phyloP scores from a whole-genome alignment of 2,113 vertebrate species.

The Antechinus flavipes region DNA sequence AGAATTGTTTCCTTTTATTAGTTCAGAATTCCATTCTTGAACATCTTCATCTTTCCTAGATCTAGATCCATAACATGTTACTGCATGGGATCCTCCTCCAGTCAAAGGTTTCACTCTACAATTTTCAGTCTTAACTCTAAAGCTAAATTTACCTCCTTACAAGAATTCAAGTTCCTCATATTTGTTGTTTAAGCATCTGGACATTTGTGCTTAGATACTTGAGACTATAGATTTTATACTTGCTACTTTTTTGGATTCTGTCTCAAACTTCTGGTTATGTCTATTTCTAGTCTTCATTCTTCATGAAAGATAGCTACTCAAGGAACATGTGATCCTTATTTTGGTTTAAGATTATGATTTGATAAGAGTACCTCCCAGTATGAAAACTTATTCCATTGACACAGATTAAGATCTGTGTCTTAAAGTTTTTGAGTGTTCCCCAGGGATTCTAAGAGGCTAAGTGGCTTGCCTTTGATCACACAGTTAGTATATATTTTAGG shows the following conservation, averaged over 20 bases:
- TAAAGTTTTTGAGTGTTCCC: not conserved
- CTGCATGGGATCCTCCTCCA: not conserved
- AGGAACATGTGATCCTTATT: not conserved
- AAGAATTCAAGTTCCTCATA: not conserved
- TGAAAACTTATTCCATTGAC: not conserved
- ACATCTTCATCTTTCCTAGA: too few species aligned
- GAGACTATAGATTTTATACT: not conserved
- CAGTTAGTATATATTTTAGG: not conserved
- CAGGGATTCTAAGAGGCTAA: not conserved
- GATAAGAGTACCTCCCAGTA: not conserved
- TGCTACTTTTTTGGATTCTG: not conserved
- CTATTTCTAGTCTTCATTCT: not conserved
- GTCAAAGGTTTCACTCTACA: not conserved
- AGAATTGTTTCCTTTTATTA: not conserved
- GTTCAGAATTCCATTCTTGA: not conserved
- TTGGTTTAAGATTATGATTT: not conserved
- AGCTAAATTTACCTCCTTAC: not conserved
- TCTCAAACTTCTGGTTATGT: not conserved
- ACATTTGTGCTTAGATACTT: not conserved
- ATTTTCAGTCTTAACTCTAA: not conserved
- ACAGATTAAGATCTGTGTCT: not conserved
- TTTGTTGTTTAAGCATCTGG: not conserved
- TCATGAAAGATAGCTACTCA: not conserved
- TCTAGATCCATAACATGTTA: not conserved
- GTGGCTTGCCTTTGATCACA: not conserved